phyloP scores from a whole-genome alignment of 2,113 vertebrate genomes.

The Phocoena sinus region DNA sequence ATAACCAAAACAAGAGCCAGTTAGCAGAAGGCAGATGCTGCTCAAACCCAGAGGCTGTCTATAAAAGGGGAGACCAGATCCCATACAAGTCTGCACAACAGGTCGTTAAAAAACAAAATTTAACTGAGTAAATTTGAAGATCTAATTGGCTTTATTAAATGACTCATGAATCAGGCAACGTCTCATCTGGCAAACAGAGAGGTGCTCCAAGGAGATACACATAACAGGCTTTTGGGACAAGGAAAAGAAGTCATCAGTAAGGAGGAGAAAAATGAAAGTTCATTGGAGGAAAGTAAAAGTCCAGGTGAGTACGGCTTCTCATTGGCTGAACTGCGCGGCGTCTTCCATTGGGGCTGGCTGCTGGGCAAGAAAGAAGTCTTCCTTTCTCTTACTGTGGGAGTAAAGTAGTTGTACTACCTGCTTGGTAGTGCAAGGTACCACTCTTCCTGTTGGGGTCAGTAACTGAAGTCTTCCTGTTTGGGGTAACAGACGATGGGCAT shows the following conservation, averaged over 20 bases:
- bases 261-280: not conserved
- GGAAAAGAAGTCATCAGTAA: not conserved
- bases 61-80: not conserved
- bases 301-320: not conserved
- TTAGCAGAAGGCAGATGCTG: not conserved
- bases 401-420: not conserved
- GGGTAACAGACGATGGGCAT: not conserved
- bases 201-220: not conserved
- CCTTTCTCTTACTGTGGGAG: not conserved
- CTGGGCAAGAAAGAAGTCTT: not conserved
- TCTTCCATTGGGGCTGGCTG: not conserved
- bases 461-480: not conserved
- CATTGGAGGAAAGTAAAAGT: not conserved
- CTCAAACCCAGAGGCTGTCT: not conserved
- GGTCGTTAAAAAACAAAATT: not conserved
- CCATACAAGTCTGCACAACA: not conserved
- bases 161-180: not conserved
- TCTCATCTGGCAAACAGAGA: not conserved
- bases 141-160: not conserved
- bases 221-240: not conserved
- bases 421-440: not conserved
- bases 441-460: not conserved
- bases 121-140: not conserved
- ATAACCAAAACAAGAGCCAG: not conserved
- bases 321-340: not conserved